phyloP scores from a whole-genome alignment of 2,113 vertebrate species.

The Osmerus mordax region DNA sequence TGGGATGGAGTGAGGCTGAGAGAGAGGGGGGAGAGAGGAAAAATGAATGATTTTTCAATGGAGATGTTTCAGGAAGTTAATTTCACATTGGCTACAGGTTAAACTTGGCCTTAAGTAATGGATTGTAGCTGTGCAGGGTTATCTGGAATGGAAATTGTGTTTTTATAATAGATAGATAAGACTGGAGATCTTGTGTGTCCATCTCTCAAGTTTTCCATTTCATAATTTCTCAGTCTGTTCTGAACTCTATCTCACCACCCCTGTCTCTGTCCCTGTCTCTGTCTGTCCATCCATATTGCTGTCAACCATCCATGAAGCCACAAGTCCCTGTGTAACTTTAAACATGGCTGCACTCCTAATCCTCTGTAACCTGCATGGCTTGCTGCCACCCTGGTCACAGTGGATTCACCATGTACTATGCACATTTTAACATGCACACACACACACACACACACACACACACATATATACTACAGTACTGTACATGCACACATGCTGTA shows the following conservation, averaged over 20 bases:
- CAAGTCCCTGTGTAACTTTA: constrained; percentile 39
- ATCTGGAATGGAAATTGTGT: background rate
- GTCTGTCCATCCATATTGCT: constrained; percentile 13
- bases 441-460: constrained; percentile 17
- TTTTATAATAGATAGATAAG: no score
- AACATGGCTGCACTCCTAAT: constrained; percentile 36
- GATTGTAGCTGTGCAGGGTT: background rate
- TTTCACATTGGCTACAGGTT: constrained; percentile 56
- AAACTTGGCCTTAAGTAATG: constrained; percentile 26
- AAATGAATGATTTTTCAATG: constrained; percentile 55
- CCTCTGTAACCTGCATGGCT: constrained; percentile 34
- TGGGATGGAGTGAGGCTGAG: constrained; percentile 35
- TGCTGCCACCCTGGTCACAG: constrained; percentile 31
- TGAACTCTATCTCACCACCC: background rate
- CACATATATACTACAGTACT: constrained; percentile 1
- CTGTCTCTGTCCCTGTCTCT: constrained; percentile 13
- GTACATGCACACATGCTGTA: constrained; percentile 19
- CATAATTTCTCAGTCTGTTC: background rate
- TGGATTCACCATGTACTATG: constrained; percentile 18
- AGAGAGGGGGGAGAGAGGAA: constrained; percentile 5
- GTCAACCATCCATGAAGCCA: constrained; percentile 26
- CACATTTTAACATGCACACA: constrained; percentile 1
- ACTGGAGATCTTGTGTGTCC: no score
- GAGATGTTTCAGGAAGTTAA: constrained; percentile 50
- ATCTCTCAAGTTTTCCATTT: no score